Evolutionary conservation across 2,797 vertebrate genomes (phyloP), one percentile per base, ranked within the genome.

Genomic region (Diglossa cyanea): DNA sequence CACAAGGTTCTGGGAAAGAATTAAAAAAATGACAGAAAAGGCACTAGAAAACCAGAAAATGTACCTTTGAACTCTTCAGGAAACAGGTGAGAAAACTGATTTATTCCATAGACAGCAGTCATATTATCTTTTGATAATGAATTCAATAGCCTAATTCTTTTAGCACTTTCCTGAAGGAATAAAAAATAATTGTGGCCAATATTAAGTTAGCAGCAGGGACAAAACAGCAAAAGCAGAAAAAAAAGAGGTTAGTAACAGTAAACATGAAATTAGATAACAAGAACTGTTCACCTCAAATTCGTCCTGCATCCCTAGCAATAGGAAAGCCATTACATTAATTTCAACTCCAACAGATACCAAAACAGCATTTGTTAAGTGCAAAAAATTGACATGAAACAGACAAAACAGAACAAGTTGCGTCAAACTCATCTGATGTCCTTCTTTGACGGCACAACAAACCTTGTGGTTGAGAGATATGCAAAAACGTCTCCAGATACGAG

Each of bases 1-100:
- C 31, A 70, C 23, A 60, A 93, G 48, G 40, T 65, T 87, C 82
- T 92, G 55, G 76, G 44, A 79, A 91, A 88, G n/a, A 88, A 61
- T 51, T 57, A 42, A 23, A 70, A 70, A 77, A 60, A 54, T 5
- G 17, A 28, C 17, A 62, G 71, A 77, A 71, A 51, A 85, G 42
- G 7, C 50, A 63, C 12, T 42, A 72, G 39, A 28, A n/a, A 79
- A 9, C 2, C 42, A 70, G 31, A 42, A 58, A 66, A 21, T 8
- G 39, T 97, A 99, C 99, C 98, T 98, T 96, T 98, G 97, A 99
- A 99, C 92, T 99, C 98, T 74, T 98, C 87, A 68, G 97, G 98
- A 45, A 98, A 98, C 63, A 99, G 97, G 73, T 98, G 96, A 68
- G 99, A 99, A 97, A 99, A 99, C 57, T 98, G 98, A 97, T 99